A percentile compares a stretch with the other conserved stretches of the same genome.
Conservation (phyloP, 1,140 invertebrate species). For the Papilio aristodemus region DNA sequence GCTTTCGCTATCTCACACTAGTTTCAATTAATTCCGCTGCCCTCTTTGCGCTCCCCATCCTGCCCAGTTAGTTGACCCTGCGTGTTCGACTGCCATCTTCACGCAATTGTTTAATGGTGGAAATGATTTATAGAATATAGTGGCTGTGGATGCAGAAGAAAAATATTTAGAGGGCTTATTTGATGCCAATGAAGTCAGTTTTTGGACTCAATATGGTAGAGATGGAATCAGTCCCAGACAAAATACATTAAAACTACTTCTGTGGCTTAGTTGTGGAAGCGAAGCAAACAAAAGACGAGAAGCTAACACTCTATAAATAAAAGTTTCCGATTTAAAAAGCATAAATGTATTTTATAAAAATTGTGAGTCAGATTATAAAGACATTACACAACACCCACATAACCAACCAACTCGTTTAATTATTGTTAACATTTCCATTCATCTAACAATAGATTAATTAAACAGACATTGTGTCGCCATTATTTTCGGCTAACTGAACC, state of each 20-base stretch:
- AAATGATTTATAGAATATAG: neutral
- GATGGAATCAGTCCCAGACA: too few species aligned
- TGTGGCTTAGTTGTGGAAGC: too few species aligned
- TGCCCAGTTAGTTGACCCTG: slow-evolving; percentile 48
- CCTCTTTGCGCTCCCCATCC: slow-evolving; percentile 45
- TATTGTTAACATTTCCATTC: slow-evolving; percentile 20
- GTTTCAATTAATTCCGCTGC: slow-evolving; percentile 44
- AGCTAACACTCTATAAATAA: too few species aligned
- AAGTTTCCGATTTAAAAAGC: too few species aligned
- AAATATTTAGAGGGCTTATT: too few species aligned
- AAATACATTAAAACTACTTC: too few species aligned
- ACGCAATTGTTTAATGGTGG: neutral
- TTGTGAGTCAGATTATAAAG: neutral
- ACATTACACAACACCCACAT: neutral
- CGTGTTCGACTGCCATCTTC: neutral
- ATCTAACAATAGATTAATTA: slow-evolving; percentile 29
- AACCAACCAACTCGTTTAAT: neutral
- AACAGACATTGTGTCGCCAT: slow-evolving; percentile 17
- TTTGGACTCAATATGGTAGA: too few species aligned
- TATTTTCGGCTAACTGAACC: neutral
- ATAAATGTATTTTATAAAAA: too few species aligned
- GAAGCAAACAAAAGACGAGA: too few species aligned
- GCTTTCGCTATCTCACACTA: slow-evolving; percentile 40
- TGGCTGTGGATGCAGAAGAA: neutral
- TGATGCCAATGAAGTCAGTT: too few species aligned